Evolutionary conservation across 1,140 invertebrate genomes (phyloP).

Genomic region (Anastrepha ludens): DNA sequence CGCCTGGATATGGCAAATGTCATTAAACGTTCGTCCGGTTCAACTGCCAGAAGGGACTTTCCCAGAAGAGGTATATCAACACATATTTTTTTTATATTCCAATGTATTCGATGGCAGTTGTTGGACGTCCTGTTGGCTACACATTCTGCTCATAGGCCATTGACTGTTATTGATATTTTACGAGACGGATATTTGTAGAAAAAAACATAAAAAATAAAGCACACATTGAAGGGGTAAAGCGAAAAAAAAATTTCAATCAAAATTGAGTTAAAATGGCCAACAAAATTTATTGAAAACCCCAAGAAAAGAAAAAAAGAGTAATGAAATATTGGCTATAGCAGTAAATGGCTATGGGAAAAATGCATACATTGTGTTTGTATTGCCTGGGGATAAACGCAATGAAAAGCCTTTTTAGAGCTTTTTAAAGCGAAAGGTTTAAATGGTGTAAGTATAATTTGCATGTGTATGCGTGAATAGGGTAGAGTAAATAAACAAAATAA

Average conservation of each 20-base stretch:
- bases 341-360: not conserved
- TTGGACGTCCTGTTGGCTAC: not conserved
- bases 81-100: not conserved
- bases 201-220: not conserved
- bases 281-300: not conserved
- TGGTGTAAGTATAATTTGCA: too few relatives aligned
- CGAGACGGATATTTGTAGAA: constrained; percentile 21
- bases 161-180: constrained; percentile 49
- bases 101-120: not conserved
- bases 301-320: not conserved
- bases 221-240: not conserved
- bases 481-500: constrained; percentile 23
- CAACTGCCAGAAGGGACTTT: not conserved
- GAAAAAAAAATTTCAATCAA: constrained; percentile 30
- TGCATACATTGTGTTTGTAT: not conserved
- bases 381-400: not conserved
- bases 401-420: not conserved
- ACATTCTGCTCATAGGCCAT: not conserved
- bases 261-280: constrained; percentile 28
- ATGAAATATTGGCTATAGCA: not conserved
- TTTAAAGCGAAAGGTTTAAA: not conserved
- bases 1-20: not conserved
- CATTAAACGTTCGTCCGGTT: constrained; percentile 4
- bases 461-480: not conserved
- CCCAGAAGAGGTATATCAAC: not conserved